phyloP scores from a whole-genome alignment of 1,140 invertebrate genomes.

The Babylonia areolata region DNA sequence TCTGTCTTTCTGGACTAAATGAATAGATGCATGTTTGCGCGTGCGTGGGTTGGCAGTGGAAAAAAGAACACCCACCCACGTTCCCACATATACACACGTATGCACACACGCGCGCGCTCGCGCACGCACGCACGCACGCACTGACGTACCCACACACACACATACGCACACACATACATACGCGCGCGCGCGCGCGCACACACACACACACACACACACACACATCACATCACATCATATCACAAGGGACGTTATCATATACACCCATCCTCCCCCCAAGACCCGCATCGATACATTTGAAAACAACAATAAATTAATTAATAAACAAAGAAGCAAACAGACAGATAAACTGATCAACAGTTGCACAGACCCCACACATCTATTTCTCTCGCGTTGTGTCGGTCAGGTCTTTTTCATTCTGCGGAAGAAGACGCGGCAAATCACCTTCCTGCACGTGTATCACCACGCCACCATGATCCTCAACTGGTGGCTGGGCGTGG shows the following conservation, averaged over 20 bases:
- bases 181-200: constrained; percentile 3
- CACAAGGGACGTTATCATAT: background rate
- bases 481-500: too few species aligned
- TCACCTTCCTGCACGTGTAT: too few species aligned
- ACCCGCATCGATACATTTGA: background rate
- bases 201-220: constrained; percentile 13
- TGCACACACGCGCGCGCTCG: constrained; percentile 11
- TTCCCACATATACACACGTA: background rate
- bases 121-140: too few species aligned
- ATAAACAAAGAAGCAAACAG: background rate
- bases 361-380: too few species aligned
- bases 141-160: constrained; percentile 24
- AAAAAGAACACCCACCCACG: background rate
- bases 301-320: background rate
- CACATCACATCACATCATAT: background rate
- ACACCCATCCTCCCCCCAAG: background rate
- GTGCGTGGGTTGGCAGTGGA: background rate
- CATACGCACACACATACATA: background rate
- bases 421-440: too few species aligned
- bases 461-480: too few species aligned
- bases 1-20: constrained; percentile 60
- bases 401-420: too few species aligned
- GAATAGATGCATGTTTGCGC: background rate
- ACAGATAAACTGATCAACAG: background rate
- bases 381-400: too few species aligned